These are phyloP conservation scores for Myrmecobius fasciatus DNA, from an alignment of 2,113 vertebrate genomes.

Conservation along the genomic window DNA sequence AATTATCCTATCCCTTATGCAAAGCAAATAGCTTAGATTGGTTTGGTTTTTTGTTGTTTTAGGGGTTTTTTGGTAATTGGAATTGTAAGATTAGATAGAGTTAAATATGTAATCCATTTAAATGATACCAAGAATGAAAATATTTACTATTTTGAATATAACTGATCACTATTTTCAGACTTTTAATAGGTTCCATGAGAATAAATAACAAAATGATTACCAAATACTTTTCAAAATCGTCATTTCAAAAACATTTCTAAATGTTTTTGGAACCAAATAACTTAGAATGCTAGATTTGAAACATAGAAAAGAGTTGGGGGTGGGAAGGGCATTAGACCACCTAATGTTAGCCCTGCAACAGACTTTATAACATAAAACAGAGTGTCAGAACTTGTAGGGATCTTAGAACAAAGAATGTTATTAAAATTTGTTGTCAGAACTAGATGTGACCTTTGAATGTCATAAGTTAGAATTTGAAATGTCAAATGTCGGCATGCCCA, in stretches of 20 bases:
- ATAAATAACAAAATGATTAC: not conserved
- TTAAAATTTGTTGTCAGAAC: not conserved
- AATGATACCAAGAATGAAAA: slow-evolving; percentile 28
- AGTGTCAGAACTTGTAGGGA: not conserved
- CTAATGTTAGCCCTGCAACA: not conserved
- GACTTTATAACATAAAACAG: not conserved
- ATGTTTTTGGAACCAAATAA: not conserved
- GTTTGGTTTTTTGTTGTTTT: not conserved
- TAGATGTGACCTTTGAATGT: not conserved
- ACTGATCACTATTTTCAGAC: slow-evolving; percentile 24
- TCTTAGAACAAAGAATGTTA: not conserved
- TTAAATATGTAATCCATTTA: slow-evolving; percentile 1
- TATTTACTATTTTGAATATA: slow-evolving; percentile 31
- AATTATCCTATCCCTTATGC: slow-evolving; percentile 32
- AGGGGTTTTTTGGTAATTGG: slow-evolving; percentile 2
- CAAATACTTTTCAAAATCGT: not conserved
- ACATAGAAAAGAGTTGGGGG: not conserved
- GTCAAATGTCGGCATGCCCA: not conserved
- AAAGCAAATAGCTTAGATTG: slow-evolving; percentile 54
- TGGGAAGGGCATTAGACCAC: not conserved
- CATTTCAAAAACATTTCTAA: not conserved
- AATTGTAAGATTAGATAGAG: slow-evolving; percentile 43
- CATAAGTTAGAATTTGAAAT: not conserved
- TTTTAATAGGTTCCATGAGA: slow-evolving; percentile 14
- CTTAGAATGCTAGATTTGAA: not conserved